Percentiles rank a stretch among this genome's conserved stretches.
phyloP scores from a whole-genome alignment of 1,140 invertebrate genomes.

The Idris sp. region DNA sequence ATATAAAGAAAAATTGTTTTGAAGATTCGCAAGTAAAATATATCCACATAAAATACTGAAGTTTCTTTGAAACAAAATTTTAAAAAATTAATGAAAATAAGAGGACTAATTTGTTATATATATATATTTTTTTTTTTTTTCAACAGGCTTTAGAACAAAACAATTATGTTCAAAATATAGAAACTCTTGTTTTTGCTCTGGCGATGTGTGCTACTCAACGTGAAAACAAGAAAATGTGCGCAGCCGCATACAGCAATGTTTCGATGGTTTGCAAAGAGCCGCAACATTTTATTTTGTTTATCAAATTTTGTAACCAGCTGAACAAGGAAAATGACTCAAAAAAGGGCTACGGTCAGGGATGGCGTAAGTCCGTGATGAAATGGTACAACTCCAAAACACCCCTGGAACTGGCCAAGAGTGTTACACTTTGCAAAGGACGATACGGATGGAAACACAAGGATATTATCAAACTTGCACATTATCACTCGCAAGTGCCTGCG shows the following conservation, averaged over 20 bases:
- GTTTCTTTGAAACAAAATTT: too few relatives aligned
- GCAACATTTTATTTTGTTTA: conserved; percentile 81
- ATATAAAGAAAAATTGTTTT: neutral
- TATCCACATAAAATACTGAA: too few relatives aligned
- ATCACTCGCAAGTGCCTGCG: conserved; percentile 65
- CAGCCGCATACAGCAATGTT: conserved; percentile 78
- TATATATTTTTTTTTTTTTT: conserved; percentile 5
- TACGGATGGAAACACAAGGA: conserved; percentile 85
- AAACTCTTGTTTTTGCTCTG: conserved; percentile 81
- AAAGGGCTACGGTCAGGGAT: conserved; percentile 82
- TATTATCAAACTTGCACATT: conserved; percentile 82
- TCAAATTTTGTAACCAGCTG: conserved; percentile 79
- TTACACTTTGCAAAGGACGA: conserved; percentile 81
- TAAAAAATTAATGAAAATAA: too few relatives aligned
- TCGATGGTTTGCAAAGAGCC: conserved; percentile 78
- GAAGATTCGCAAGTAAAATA: too few relatives aligned
- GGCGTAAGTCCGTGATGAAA: conserved; percentile 79
- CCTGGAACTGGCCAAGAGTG: conserved; percentile 80
- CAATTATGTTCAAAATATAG: conserved; percentile 78
- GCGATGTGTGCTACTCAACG: conserved; percentile 79
- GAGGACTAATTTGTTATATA: too few relatives aligned
- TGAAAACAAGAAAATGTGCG: conserved; percentile 71
- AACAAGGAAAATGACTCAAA: conserved; percentile 69
- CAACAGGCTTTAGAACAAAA: conserved; percentile 78
- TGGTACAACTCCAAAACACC: conserved; percentile 82